Base-by-base conservation (phyloP, 2,113 vertebrate genomes). In the Paracanthobrama guichenoti region DNA sequence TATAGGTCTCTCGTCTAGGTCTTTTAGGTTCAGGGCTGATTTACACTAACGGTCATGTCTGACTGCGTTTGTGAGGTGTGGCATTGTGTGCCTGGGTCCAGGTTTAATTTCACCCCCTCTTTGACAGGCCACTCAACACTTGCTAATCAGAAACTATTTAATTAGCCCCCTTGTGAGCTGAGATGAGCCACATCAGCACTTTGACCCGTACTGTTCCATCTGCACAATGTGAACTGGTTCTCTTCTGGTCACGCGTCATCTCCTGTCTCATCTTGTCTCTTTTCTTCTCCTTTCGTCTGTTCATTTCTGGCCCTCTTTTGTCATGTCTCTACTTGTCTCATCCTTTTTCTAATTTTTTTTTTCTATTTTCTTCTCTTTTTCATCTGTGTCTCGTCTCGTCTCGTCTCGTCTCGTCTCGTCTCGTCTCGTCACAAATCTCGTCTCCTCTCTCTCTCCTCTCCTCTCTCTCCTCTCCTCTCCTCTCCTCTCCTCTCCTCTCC, bases 91-190 rank as follows among this genome's bases (percentile, higher is more conserved):
- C 64, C 18, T 22, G 28, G 76, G 48, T 76, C 79, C 69, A 66
- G 42, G 84, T 87, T 87, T 88, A 85, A 88, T 87, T 87, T 81
- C 71, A 35, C 78, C 75, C 73, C 18, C 31, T 76, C 42, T 64
- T 64, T 88, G 89, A 89, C 87, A 86, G 84, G 73, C 67, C 67
- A 71, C 78, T 85, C 85, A 78, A 85, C 84, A 81, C 72, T 74
- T 82, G 72, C 83, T 89, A 89, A 88, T 91, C 86, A 87, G 81
- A 79, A 85, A 82, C 84, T 78, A 85, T 89, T 88, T 92, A 92
- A 92, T 92, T 89, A 91, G 89, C 84, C 88, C 87, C 84, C 74
- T 62, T 74, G 90, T 87, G 89, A 88, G 81, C 79, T 75, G 55
- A 67, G 48, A 86, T 86, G 67, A 64, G 67, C 74, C 46, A 81